Base-by-base conservation (phyloP, 2,113 vertebrate species). In the Campylomormyrus tamandua region DNA sequence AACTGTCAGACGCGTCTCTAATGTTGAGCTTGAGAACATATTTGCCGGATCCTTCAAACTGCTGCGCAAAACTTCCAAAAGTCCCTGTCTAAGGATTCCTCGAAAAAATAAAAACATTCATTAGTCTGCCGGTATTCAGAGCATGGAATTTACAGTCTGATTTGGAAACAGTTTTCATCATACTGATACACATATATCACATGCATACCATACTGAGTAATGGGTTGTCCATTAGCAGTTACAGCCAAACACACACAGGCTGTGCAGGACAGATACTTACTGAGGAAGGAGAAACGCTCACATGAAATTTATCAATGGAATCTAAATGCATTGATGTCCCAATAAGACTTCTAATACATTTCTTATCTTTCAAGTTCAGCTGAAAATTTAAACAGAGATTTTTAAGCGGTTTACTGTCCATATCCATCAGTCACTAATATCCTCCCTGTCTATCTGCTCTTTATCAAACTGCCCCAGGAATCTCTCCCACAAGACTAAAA, bases 351-450 rank as follows among this genome's bases (percentile, higher is more conserved):
- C 53, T 86, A 70, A 77, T 89, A 50, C 48, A 39, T 89, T 89
- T 52, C 70, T 89, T 89, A 89, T 89, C 66, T 89, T 52, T 89
- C 66, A 89, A 89, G 74, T 89, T 89, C 74, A 89, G 74, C 74
- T 39, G 46, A 21, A 83, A 42, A 83, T 80, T 42, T 52, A 89
- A 77, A 66, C 87, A 88, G 46, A 50, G 62, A 50, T 83, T 88
- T 88, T 88, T 31, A 88, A 88, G 21, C 45, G 31, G 62, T 88
- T 53, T 83, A 58, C 21, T 45, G 77, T 21, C 19, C 24, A 89
- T 88, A 62, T 88, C 56, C 77, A 56, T 84, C 74, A 53, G 74
- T 83, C 58, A 49, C 24, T 48, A 89, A 80, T 66, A 89, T 46
- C 27, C 46, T 89, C 50, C 46, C 49, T 7, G n/a, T 52, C 48